Percentiles rank a stretch among this genome's conserved stretches.
Evolutionary conservation across 2,113 vertebrate species (phyloP).

Genomic region (Camelus bactrianus): DNA sequence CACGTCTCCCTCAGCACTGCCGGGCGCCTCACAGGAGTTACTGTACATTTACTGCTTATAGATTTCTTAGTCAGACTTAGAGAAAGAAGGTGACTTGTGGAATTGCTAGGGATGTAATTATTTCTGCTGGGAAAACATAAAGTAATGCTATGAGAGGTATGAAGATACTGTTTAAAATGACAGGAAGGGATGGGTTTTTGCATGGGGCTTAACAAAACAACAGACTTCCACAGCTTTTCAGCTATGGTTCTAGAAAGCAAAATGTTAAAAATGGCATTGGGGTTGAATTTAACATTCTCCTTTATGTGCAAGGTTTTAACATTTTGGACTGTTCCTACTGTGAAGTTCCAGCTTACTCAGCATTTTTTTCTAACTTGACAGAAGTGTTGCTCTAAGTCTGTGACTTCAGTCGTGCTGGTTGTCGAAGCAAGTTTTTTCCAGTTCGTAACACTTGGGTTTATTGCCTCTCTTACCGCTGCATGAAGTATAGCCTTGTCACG

Average conservation of each 20-base stretch:
- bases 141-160: neutral
- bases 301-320: neutral
- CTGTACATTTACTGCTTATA: too few species aligned
- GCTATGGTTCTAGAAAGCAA: neutral
- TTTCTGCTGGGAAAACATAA: neutral
- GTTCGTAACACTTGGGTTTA: too few species aligned
- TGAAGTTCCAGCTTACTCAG: neutral
- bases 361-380: neutral
- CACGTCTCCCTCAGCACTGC: too few species aligned
- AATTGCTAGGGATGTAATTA: neutral
- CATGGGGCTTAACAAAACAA: neutral
- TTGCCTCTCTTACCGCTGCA: neutral
- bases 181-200: neutral
- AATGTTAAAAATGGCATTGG: neutral
- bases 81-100: neutral
- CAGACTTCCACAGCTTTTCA: neutral
- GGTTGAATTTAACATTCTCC: neutral
- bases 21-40: too few species aligned
- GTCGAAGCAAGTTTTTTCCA: neutral
- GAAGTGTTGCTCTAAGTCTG: too few species aligned
- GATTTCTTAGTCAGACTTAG: neutral
- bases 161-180: neutral
- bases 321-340: neutral
- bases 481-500: neutral
- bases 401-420: neutral